Evolutionary conservation across 2,113 vertebrate genomes (phyloP), one percentile per base, ranked within the genome.

Genomic region (Tragulus kanchil): DNA sequence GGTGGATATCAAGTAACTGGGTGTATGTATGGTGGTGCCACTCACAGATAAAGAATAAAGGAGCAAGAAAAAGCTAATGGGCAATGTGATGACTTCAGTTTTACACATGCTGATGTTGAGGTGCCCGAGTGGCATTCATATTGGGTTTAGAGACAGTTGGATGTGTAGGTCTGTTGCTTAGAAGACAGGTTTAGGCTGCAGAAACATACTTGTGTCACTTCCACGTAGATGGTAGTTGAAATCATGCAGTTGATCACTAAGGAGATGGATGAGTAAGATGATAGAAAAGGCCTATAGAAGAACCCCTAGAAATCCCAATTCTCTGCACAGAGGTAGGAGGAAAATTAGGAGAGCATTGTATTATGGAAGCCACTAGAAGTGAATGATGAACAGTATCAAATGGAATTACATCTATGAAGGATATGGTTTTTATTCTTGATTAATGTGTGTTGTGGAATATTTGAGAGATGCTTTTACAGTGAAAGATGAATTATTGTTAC

Each of bases 371-470:
- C 56, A 78, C 65, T 81, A 78, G 85, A 93, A 94, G 36, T 81
- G 25, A 85, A 28, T 67, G 16, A 31, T 83, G 42, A 71, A 54
- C 31, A 85, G 0, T 85, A 85, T 90, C 62, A 82, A 90, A 65
- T 54, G 56, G 54, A 89, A 71, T 61, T 95, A 28, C 48, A 77
- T 88, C 45, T 54, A 58, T 94, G 85, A 64, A 90, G 54, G 77
- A 85, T 54, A 54, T 58, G 61, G 73, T 50, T 73, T 96, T 93
- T 93, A 94, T 64, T 90, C 54, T 83, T 86, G 69, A 78, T 85
- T 89, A 96, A 62, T 59, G 86, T 45, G 10, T 81, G 10, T 90
- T 88, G 36, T 62, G 16, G 58, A 64, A 71, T 81, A 93, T 85
- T 94, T 90, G 92, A 86, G 54, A 94, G 56, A 6, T 17, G 26